Percentiles rank a stretch among this genome's conserved stretches.
These are phyloP conservation scores for Tetropium fuscum DNA, from an alignment of 2,888 invertebrate species.

Conservation along the genomic window DNA sequence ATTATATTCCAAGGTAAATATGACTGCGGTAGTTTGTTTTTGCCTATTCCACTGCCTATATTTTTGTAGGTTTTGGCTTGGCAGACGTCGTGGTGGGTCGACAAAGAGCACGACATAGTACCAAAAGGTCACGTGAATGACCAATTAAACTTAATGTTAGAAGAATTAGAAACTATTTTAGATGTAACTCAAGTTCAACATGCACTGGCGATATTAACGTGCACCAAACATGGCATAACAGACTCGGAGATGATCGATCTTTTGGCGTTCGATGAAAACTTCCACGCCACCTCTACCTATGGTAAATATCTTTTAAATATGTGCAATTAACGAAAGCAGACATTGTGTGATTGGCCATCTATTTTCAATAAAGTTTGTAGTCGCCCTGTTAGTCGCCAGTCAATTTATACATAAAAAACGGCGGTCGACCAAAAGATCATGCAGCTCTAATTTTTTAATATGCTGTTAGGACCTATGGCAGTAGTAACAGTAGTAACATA, in stretches of 20 bases:
- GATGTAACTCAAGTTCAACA: conserved; percentile 75
- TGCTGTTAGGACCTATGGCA: too few relatives aligned
- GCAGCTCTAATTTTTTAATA: too few relatives aligned
- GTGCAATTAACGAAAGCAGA: too few relatives aligned
- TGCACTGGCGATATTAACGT: conserved; percentile 79
- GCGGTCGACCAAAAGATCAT: too few relatives aligned
- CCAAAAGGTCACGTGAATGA: conserved; percentile 71
- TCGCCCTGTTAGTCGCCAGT: too few relatives aligned
- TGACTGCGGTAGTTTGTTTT: too few relatives aligned
- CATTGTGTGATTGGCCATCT: too few relatives aligned
- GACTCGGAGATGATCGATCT: conserved; percentile 85
- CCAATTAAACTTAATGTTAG: conserved; percentile 76
- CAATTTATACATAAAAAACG: too few relatives aligned
- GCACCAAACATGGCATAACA: conserved; percentile 81
- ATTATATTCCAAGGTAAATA: conserved; percentile 75
- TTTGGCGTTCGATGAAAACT: conserved; percentile 73
- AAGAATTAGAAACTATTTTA: conserved; percentile 76
- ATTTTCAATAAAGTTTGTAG: too few relatives aligned
- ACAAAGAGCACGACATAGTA: conserved; percentile 69
- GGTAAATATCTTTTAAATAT: too few relatives aligned
- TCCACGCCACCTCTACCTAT: conserved; percentile 74
- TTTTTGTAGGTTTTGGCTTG: conserved; percentile 70
- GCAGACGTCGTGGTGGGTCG: conserved; percentile 73
- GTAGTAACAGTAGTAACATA: too few relatives aligned
- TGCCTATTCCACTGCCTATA: too few relatives aligned